phyloP scores from a whole-genome alignment of 2,797 vertebrate genomes.

The Zenarchopterus dispar region DNA sequence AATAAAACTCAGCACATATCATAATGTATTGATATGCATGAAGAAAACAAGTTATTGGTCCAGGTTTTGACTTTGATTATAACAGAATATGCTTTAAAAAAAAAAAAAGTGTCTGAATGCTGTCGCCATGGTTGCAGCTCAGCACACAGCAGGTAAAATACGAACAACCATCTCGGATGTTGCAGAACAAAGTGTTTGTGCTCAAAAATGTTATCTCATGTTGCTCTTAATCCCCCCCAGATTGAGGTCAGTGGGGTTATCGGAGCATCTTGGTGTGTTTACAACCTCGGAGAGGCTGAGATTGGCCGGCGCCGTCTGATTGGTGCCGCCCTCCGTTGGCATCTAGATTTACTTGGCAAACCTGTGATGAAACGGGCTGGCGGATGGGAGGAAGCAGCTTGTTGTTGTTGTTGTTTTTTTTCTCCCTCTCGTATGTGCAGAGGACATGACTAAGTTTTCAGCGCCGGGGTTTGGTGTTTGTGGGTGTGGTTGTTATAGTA shows the following conservation, averaged over 20 bases:
- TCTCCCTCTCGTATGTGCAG: conserved; percentile 20
- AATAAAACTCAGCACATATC: no score
- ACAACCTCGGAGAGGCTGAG: conserved; percentile 45
- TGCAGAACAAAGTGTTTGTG: conserved; percentile 20
- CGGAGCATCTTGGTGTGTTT: conserved; percentile 63
- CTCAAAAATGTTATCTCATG: conserved; percentile 53
- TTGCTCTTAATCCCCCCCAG: conserved; percentile 72
- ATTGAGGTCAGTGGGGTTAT: conserved; percentile 74
- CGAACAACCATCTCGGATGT: conserved; percentile 19
- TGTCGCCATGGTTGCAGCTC: neutral
- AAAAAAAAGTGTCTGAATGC: no score
- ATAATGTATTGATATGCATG: no score
- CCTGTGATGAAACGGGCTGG: conserved; percentile 13
- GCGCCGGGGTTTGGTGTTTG: conserved; percentile 24
- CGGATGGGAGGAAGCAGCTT: neutral
- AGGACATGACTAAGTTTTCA: conserved; percentile 7
- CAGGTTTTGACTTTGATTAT: no score
- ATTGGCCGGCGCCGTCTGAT: conserved; percentile 37
- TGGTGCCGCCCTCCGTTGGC: conserved; percentile 18
- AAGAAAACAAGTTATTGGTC: no score
- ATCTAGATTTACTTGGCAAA: conserved; percentile 37
- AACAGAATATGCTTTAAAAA: no score
- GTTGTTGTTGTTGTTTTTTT: neutral
- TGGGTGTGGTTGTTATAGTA: conserved; percentile 59
- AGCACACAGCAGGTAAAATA: conserved; percentile 10